A percentile compares a stretch with the other conserved stretches of the same genome.
Conservation (phyloP, 2,797 vertebrate species). For the Euthynnus affinis region DNA sequence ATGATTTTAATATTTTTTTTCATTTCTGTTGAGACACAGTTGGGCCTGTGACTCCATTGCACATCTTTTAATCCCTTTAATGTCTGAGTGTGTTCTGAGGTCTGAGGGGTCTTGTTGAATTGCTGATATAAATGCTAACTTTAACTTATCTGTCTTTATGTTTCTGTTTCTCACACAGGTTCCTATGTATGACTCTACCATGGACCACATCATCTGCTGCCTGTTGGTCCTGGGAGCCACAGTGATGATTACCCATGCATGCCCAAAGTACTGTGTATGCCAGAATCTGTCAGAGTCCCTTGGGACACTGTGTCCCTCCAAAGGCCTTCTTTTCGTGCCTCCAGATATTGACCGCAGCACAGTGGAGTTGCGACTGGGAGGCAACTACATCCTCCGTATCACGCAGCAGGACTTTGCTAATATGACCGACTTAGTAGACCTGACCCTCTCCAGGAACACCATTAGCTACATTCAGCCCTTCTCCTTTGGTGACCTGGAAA, state of each 20-base stretch:
- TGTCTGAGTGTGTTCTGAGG: background rate
- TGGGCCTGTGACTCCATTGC: constrained; percentile 1
- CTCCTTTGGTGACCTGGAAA: constrained; percentile 94
- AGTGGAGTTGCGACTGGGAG: constrained; percentile 94
- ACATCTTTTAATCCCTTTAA: constrained; percentile 1
- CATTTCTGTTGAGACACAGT: background rate
- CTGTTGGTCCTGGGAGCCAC: constrained; percentile 94
- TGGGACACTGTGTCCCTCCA: constrained; percentile 94
- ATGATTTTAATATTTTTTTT: constrained; percentile 2
- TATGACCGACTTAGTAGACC: constrained; percentile 95
- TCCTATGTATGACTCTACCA: constrained; percentile 88
- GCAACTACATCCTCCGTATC: constrained; percentile 94
- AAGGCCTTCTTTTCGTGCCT: constrained; percentile 96
- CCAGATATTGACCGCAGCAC: constrained; percentile 92
- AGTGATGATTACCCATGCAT: constrained; percentile 87
- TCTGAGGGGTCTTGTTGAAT: background rate
- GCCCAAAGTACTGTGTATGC: constrained; percentile 95
- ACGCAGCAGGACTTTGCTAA: constrained; percentile 95
- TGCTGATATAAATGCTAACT: background rate
- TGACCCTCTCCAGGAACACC: constrained; percentile 95
- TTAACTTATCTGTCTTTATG: background rate
- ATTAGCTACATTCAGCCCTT: constrained; percentile 95
- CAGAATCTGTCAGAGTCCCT: constrained; percentile 96
- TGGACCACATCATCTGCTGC: constrained; percentile 92
- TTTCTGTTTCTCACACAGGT: constrained; percentile 79